Base-by-base conservation (phyloP, 64 coral and sea anemone species). In the Actinia equina region DNA sequence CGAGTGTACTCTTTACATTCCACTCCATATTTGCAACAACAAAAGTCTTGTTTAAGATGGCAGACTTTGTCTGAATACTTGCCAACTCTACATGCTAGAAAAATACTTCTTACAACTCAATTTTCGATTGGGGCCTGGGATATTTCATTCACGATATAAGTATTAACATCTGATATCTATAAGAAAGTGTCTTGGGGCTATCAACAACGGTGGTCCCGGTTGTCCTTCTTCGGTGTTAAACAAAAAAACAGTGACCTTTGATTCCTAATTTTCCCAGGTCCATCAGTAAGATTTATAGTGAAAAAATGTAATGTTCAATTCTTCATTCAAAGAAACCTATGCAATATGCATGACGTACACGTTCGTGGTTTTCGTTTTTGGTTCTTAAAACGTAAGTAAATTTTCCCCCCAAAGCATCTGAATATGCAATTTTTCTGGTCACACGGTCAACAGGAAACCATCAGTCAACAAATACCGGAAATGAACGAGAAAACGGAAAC, bases 381-480 rank as follows among this genome's bases (percentile, higher is more conserved):
- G 26, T 4, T 7, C 26, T 30, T 4, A 27, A 74, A 41, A 74
- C 13, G 25, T 12, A 74, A 30, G 13, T 41, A 74, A 42, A 74
- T 15, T 74, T 74, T 74, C 41, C 30, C 30, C 30, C 30, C 69
- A 41, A 74, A 9, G 69, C 78, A 81, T 81, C 78, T 81, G 49
- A 44, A 81, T 44, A 20, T 52, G 19, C 78, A 37, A 81, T 81
- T 81, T 81, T 85, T 82, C 8, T 43, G 83, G 52, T 85, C 83
- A 42, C 83, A 60, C 52, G 52, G 43, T 59, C 7, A 63, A 63
- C 83, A 85, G 83, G 83, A 85, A 85, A 85, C 83, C 52, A 63
- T 85, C 83, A 26, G 83, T 85, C 83, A 85, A 60, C 83, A 63
- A 42, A 43, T 60, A 85, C 83, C 83, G 83, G 83, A 85, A 85